Percentiles rank a stretch among this genome's conserved stretches.
Conservation (phyloP, 2,113 vertebrate species). For the Saguinus midas region DNA sequence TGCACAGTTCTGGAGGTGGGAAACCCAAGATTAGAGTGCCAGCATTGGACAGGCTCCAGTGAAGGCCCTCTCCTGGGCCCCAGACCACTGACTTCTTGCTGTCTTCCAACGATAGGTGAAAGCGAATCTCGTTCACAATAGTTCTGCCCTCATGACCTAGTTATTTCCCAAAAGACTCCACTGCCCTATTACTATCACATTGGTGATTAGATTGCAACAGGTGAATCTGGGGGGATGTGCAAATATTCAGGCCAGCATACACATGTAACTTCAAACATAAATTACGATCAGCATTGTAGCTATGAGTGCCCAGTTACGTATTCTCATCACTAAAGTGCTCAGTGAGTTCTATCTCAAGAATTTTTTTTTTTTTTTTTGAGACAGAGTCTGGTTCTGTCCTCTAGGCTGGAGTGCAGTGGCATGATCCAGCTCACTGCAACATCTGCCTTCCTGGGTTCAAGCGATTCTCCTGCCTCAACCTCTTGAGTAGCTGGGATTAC, state of each 20-base stretch:
- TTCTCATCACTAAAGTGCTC: neutral
- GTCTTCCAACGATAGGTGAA: no score
- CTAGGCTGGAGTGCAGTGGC: no score
- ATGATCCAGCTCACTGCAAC: no score
- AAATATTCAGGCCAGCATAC: neutral
- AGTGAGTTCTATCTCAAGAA: neutral
- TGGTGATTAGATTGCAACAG: neutral
- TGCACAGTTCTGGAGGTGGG: neutral
- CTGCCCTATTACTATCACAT: neutral
- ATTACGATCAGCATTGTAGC: neutral
- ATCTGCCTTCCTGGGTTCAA: no score
- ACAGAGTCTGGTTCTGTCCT: no score
- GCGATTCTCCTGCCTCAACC: no score
- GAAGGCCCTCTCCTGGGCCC: no score
- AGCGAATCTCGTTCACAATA: neutral
- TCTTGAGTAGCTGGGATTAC: no score
- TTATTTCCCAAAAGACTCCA: neutral
- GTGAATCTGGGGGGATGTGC: no score
- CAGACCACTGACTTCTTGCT: neutral
- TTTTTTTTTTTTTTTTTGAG: no score
- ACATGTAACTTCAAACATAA: neutral
- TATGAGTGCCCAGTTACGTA: neutral
- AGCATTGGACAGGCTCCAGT: neutral
- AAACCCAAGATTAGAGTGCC: neutral
- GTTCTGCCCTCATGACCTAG: neutral